phyloP scores from a whole-genome alignment of 2,888 invertebrate genomes.

The Melipona beecheii region DNA sequence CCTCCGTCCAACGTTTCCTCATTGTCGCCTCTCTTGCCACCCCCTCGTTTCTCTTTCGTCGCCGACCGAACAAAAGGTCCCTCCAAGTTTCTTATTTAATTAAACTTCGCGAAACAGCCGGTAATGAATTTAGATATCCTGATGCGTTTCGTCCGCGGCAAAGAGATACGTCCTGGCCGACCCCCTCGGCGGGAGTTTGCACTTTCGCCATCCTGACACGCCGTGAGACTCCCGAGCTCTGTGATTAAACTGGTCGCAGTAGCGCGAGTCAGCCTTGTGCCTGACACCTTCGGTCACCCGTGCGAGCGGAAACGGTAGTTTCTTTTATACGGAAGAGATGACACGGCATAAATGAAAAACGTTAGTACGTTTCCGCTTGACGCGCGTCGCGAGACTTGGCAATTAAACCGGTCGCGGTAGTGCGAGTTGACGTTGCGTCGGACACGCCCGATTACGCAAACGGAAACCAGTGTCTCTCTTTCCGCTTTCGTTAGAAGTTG shows the following conservation, averaged over 20 bases:
- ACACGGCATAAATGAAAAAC: neutral
- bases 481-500: no score
- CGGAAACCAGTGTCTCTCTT: no score
- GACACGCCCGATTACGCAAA: no score
- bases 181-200: slow-evolving; percentile 34
- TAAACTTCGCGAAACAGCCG: slow-evolving; percentile 77
- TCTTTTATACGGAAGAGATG: neutral
- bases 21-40: slow-evolving; percentile 30
- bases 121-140: slow-evolving; percentile 78
- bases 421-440: no score
- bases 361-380: no score
- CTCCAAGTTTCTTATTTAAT: slow-evolving; percentile 76
- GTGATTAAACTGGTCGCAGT: slow-evolving; percentile 65
- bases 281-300: slow-evolving; percentile 23
- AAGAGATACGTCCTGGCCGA: slow-evolving; percentile 44
- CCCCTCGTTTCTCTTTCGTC: slow-evolving; percentile 18
- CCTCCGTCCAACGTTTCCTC: slow-evolving; percentile 12
- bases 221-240: neutral
- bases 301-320: slow-evolving; percentile 10
- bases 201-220: slow-evolving; percentile 35
- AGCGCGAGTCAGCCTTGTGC: slow-evolving; percentile 54
- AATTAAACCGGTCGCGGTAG: no score
- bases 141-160: slow-evolving; percentile 58
- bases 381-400: no score
- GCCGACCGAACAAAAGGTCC: slow-evolving; percentile 55